A percentile compares a stretch with the other conserved stretches of the same genome.
Evolutionary conservation across 2,888 invertebrate genomes (phyloP).

Genomic region (Pterobdella sp.): DNA sequence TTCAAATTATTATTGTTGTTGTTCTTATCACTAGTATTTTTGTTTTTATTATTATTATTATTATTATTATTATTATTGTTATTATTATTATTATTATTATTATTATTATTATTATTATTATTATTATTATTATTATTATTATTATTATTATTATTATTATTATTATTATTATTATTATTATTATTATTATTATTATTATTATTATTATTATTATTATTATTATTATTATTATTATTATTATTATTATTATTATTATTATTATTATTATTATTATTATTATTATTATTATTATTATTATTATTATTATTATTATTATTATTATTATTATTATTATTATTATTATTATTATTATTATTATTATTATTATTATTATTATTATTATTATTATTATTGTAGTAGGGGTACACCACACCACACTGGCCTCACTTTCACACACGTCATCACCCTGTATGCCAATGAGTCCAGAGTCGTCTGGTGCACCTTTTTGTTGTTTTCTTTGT

Average conservation of each 20-base stretch:
- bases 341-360: conserved; percentile 18
- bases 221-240: background rate
- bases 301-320: background rate
- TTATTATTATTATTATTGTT: conserved; percentile 20
- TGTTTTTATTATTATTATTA: background rate
- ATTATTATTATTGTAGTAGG: background rate
- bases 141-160: conserved; percentile 11
- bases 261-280: conserved; percentile 10
- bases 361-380: background rate
- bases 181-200: background rate
- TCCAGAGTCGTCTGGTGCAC: conserved; percentile 28
- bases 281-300: conserved; percentile 6
- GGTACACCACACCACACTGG: conserved; percentile 32
- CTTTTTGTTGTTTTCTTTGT: background rate
- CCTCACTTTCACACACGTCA: conserved; percentile 35
- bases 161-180: conserved; percentile 17
- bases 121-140: conserved; percentile 17
- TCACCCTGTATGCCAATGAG: conserved; percentile 29
- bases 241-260: conserved; percentile 11
- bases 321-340: conserved; percentile 13
- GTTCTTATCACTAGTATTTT: background rate
- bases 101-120: background rate
- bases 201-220: background rate
- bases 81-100: conserved; percentile 12
- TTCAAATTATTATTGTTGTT: background rate